These are phyloP conservation scores for Drosophila yakuba DNA, from an alignment of 1,140 invertebrate genomes.

Conservation along the genomic window DNA sequence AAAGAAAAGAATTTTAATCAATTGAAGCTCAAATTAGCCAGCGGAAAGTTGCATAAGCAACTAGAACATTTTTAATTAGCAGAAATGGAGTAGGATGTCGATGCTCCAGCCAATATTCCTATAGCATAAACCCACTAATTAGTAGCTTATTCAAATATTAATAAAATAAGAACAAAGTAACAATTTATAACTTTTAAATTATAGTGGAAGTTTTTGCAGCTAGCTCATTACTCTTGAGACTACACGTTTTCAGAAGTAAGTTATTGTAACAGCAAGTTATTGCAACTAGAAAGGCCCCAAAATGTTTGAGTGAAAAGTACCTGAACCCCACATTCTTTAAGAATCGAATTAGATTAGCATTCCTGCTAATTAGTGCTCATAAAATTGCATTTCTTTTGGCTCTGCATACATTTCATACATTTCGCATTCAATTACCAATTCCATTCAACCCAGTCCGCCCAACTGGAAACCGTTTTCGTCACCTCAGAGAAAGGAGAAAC, in stretches of 20 bases:
- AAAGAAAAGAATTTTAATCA: slow-evolving; percentile 6
- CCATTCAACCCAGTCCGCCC: background rate
- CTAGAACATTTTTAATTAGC: background rate
- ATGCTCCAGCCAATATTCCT: background rate
- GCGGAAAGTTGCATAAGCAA: background rate
- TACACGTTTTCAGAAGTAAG: too few species aligned
- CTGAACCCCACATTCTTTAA: too few species aligned
- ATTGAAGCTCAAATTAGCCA: slow-evolving; percentile 3
- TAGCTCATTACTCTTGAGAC: too few species aligned
- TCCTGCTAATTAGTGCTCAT: background rate
- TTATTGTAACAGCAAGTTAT: too few species aligned
- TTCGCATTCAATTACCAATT: slow-evolving; percentile 26
- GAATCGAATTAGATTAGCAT: background rate
- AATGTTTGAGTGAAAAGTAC: too few species aligned
- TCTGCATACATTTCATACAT: background rate
- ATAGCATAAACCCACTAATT: background rate
- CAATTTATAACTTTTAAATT: too few species aligned
- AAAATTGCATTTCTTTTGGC: background rate
- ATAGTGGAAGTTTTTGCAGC: too few species aligned
- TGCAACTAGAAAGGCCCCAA: too few species aligned
- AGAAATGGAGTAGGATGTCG: background rate
- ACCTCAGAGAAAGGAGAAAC: slow-evolving; percentile 36
- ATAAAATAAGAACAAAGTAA: too few species aligned
- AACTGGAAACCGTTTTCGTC: slow-evolving; percentile 14
- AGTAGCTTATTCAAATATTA: too few species aligned